Base-by-base conservation (phyloP, 35 echinoderm and acorn worm genomes). In the Patiria miniata region DNA sequence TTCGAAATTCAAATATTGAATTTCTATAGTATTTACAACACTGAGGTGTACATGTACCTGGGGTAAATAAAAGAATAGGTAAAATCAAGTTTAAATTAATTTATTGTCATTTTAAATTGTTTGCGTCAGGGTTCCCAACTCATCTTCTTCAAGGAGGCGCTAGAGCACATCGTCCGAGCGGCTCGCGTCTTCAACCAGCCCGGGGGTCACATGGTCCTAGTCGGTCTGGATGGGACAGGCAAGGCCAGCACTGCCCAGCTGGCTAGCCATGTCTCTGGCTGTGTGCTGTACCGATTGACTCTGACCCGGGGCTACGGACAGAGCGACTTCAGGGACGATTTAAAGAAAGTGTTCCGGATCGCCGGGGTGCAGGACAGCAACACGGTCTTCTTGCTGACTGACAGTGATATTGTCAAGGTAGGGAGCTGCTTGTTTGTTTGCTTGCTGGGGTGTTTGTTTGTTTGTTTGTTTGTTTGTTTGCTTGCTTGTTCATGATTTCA, bases 171-270 rank as follows among this genome's bases (percentile, higher is more conserved):
- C n/a, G 86, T 94, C 15, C 77, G 96, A 30, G 96, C 96, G 0
- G 96, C 96, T 37, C 78, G 92, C 40, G 96, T 94, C 36, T 99
- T 99, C 83, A 89, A 93, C 36, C 96, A 99, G 47, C 96, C 96
- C 19, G 93, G 96, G 26, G 96, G 96, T 80, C 96, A 99, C 83
- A 99, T 99, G 96, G 87, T 99, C 0, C 52, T 99, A 36, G 93
- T 99, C 5, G 96, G 96, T 39, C 57, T 99, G 68, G 92, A 99
- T 40, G 92, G 96, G 34, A 94, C 92, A n/a, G 96, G 96, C 2
- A 99, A 99, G 79, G 88, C 92, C 17, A 94, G 78, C 37, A 92
- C 96, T 1, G 93, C 94, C 6, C 93, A 99, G 56, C 79, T 99
- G 77, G 96, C 96, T 37, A 92, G 92, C 51, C 96, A 95, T 59